Base-by-base conservation (phyloP, 2,888 invertebrate species). In the Minunthozetes semirufus region DNA sequence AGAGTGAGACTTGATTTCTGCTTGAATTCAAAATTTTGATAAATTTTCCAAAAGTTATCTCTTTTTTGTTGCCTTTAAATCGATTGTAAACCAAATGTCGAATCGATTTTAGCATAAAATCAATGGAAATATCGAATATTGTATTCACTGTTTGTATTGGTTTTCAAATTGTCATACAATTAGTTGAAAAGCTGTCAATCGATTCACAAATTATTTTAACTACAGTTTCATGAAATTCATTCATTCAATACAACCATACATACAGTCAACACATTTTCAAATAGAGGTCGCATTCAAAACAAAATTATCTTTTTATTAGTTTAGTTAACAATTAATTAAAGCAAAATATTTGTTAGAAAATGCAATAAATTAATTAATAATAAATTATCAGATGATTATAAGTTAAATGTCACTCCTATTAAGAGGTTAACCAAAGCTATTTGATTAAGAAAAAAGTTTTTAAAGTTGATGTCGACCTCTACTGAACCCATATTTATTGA, bases 401-500 rank as follows among this genome's bases (percentile, higher is more conserved):
- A 11, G 15, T 46, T 46, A 46, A 46, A 46, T 46, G 15, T 46
- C 46, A 46, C n/a, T n/a, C n/a, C n/a, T n/a, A n/a, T n/a, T n/a
- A n/a, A n/a, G n/a, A n/a, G n/a, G n/a, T n/a, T n/a, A n/a, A n/a
- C n/a, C n/a, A 42, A 42, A 42, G 11, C 42, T 53, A 6, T 11
- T 8, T 53, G 17, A 53, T 11, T 53, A 53, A 53, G n/a, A 6
- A 53, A n/a, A 19, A 53, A 53, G 53, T 53, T 53, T 8, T 5
- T 13, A 59, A 25, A 11, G 8, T 59, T 25, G 29, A 17, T 63
- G 63, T 63, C 63, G 66, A 42, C 66, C 38, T 66, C 66, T 66
- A 66, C 1, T 66, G 19, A 33, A n/a, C 33, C 66, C 33, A n/a
- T 33, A 66, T 66, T 66, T 61, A 61, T n/a, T 53, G n/a, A 53